Percentiles rank a stretch among this genome's conserved stretches.
Conservation (phyloP, 2,888 invertebrate species). For the Crioceris asparagi region DNA sequence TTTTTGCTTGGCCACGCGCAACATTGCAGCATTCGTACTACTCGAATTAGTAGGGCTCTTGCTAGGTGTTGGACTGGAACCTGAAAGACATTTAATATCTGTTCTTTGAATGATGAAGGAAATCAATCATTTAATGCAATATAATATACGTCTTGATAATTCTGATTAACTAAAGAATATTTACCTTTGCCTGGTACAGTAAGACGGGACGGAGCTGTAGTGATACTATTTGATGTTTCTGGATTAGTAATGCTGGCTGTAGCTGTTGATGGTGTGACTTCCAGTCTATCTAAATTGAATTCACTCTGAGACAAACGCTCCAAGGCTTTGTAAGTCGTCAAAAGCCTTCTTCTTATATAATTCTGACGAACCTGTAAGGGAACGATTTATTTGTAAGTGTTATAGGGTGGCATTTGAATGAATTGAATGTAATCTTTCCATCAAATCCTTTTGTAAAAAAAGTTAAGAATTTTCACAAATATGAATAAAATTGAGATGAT, state of each 20-base stretch:
- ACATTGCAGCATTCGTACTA: constrained; percentile 38
- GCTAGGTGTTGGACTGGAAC: constrained; percentile 25
- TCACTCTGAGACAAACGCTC: constrained; percentile 77
- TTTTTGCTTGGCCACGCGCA: constrained; percentile 38
- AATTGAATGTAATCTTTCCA: too few species aligned
- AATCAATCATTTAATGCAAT: too few species aligned
- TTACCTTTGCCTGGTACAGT: constrained; percentile 38
- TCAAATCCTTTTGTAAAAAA: too few species aligned
- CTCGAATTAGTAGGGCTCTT: constrained; percentile 30
- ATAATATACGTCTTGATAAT: constrained; percentile 3
- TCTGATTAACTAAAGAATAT: too few species aligned
- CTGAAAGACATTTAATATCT: too few species aligned
- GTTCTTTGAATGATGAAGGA: too few species aligned
- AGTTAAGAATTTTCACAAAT: too few species aligned
- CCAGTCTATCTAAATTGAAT: constrained; percentile 66
- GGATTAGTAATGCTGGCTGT: constrained; percentile 29
- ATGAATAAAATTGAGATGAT: too few species aligned
- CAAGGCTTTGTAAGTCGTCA: constrained; percentile 71
- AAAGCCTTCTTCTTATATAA: constrained; percentile 64
- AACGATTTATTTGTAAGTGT: too few species aligned
- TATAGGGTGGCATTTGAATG: too few species aligned
- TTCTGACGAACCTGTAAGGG: constrained; percentile 62
- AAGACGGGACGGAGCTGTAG: constrained; percentile 32
- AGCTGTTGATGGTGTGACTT: constrained; percentile 48
- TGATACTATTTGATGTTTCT: constrained; percentile 16